Base-by-base conservation (phyloP, 1,140 invertebrate species). In the Onthophagus taurus region DNA sequence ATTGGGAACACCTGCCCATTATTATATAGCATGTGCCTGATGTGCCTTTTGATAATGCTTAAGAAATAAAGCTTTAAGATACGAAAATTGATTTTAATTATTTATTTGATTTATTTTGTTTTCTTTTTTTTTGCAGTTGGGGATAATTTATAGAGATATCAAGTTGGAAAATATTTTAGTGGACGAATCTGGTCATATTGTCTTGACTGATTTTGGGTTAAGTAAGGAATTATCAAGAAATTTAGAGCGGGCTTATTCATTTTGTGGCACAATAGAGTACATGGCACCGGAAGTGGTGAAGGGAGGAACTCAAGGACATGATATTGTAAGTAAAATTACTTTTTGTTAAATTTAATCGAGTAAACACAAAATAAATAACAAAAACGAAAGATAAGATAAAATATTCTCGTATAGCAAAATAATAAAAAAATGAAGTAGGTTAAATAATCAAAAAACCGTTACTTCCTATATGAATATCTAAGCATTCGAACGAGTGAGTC, bases 191-290 rank as follows among this genome's bases (percentile, higher is more conserved):
- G 91, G 91, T 4, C 90, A 95, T 63, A 85, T 95, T 31, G 87
- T 93, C 11, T 63, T 95, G 9, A 93, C 90, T 0, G 89, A 93
- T 68, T 93, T 93, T 59, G 90, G 90, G 1, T 74, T 95, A 2
- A 90, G 87, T 57, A 95, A 93, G 66, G 85, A 90, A 60, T 54
- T 73, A 12, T 45, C 38, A 7, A 55, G 79, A 62, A 49, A 49
- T 31, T 75, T 83, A 52, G 78, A 80, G 55, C 73, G 91, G 53
- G 87, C 95, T 0, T 95, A 92, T 69, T 96, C 92, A 13, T 98
- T 97, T 69, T 98, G 95, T 67, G 95, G 95, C 14, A 98, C 94
- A 31, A 89, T 97, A 48, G 94, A 97, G 61, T 93, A 92, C 60
- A 94, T 93, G 90, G 88, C 90, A 2, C 91, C 91, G 2, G 91